Percentiles rank a stretch among this genome's conserved stretches.
phyloP scores from a whole-genome alignment of 2,888 invertebrate genomes.

The Lapara coniferarum region DNA sequence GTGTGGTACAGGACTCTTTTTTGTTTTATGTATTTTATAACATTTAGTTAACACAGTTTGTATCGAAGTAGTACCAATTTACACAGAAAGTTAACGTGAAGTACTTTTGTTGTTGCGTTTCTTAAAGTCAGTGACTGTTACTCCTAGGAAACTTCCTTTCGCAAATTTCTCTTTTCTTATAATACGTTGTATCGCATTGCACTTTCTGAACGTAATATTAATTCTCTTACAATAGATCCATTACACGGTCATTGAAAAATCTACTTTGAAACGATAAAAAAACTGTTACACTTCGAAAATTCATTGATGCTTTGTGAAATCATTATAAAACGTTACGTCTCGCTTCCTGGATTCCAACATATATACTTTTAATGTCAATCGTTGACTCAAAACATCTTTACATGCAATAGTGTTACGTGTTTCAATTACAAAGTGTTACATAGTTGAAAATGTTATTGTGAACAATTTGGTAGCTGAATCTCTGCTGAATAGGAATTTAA shows the following conservation, averaged over 20 bases:
- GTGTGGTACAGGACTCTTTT: too few relatives aligned
- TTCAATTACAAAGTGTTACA: not conserved
- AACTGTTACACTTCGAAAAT: not conserved
- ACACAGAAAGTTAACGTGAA: too few relatives aligned
- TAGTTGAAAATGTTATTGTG: not conserved
- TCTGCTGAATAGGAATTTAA: not conserved
- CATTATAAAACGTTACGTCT: not conserved
- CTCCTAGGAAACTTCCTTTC: too few relatives aligned
- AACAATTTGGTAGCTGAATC: not conserved
- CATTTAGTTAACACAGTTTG: too few relatives aligned
- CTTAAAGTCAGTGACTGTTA: too few relatives aligned
- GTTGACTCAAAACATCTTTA: not conserved
- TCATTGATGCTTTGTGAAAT: not conserved
- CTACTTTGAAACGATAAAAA: not conserved
- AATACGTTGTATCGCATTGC: too few relatives aligned
- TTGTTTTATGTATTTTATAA: too few relatives aligned
- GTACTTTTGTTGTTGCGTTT: too few relatives aligned
- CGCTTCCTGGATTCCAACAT: constrained; percentile 3
- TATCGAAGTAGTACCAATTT: too few relatives aligned
- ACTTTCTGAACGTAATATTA: not conserved
- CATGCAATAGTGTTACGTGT: constrained; percentile 7
- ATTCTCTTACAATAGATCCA: not conserved
- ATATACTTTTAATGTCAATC: constrained; percentile 14
- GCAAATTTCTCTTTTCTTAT: too few relatives aligned
- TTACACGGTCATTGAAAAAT: not conserved